Base-by-base conservation (phyloP, 2,888 invertebrate species). In the Calephelis perditalis region DNA sequence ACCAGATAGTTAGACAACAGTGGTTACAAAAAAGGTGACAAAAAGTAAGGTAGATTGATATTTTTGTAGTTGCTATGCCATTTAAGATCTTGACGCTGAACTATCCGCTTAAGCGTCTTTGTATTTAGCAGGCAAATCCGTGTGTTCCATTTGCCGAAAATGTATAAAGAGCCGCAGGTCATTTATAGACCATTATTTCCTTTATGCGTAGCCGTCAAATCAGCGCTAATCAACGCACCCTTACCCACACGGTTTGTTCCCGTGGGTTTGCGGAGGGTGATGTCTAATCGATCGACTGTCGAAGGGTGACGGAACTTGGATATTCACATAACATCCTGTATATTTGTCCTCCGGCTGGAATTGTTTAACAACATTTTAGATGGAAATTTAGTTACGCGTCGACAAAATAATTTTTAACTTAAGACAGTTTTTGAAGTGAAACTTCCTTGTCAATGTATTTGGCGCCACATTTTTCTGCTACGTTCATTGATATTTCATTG, bases 201-300 rank as follows among this genome's bases (percentile, higher is more conserved):
- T 36, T 54, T 54, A 54, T 54, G 36, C 55, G 45, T 6, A 65
- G 61, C 63, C 66, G 62, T 68, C 65, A 68, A 68, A 68, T 66
- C 65, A 65, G 66, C 59, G 65, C 68, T 68, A 68, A 66, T 68
- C 65, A 68, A 68, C 52, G 35, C 52, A 54, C 52, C 52, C 52
- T 54, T 35, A 54, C 52, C 52, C 62, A 64, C 62, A 61, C 58
- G 63, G 61, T 56, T 61, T 61, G 58, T 61, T 61, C 60, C 63
- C 58, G 56, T 35, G 40, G 46, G 56, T 63, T 61, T 61, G 61
- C 58, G 56, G 58, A 54, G 61, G 58, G 63, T 56, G 63, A 60
- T 52, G 44, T 49, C 60, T 60, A 60, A 63, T 45, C 63, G 63
- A 63, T 63, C 60, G 63, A 56, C 60, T 56, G 52, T 54, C 52